A percentile compares a stretch with the other conserved stretches of the same genome.
These are phyloP conservation scores for Helicoverpa armigera DNA, from an alignment of 1,140 invertebrate species.

Conservation along the genomic window DNA sequence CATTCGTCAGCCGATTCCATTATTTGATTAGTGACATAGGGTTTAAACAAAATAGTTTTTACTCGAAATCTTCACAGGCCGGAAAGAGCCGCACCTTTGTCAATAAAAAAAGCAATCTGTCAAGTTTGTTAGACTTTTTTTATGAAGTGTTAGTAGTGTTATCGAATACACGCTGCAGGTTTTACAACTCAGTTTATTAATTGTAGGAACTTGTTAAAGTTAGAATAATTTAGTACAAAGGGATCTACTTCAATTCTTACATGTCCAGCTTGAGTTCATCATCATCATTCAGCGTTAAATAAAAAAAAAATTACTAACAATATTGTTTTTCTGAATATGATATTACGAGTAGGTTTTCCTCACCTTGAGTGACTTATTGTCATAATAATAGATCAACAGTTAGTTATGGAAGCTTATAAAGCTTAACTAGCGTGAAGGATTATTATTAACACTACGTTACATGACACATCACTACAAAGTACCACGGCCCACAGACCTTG, in stretches of 20 bases:
- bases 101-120: not conserved
- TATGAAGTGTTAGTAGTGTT: slow-evolving; percentile 26
- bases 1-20: not conserved
- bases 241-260: too few relatives aligned
- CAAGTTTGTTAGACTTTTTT: not conserved
- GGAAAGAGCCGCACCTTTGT: slow-evolving; percentile 36
- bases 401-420: too few relatives aligned
- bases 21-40: slow-evolving; percentile 43
- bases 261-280: too few relatives aligned
- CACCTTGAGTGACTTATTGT: too few relatives aligned
- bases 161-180: not conserved
- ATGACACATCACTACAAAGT: slow-evolving; percentile 3
- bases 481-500: slow-evolving; percentile 10
- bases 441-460: not conserved
- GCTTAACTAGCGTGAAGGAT: too few relatives aligned
- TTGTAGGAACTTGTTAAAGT: not conserved
- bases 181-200: slow-evolving; percentile 2
- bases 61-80: not conserved
- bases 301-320: too few relatives aligned
- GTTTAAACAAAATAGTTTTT: slow-evolving; percentile 9
- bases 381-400: too few relatives aligned
- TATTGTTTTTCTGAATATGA: too few relatives aligned
- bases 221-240: too few relatives aligned
- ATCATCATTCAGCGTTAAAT: too few relatives aligned
- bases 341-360: too few relatives aligned